These are phyloP conservation scores for Phrynocephalus guinanensis DNA, from an alignment of 2,797 vertebrate genomes.

Conservation along the genomic window DNA sequence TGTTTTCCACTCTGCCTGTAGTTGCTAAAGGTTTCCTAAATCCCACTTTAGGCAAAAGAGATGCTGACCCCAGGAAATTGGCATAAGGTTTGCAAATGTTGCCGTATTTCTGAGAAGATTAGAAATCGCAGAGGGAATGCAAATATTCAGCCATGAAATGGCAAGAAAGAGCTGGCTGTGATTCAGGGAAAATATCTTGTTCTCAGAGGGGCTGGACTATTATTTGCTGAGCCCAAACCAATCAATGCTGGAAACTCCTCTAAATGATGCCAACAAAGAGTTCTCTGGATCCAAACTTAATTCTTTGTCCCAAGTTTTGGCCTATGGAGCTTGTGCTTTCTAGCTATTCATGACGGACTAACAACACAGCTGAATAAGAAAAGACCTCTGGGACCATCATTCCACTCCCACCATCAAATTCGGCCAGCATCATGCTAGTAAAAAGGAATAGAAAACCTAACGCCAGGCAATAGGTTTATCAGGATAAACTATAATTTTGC, in stretches of 20 bases:
- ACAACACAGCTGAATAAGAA: background rate
- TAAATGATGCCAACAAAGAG: constrained; percentile 7
- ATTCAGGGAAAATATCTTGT: constrained; percentile 19
- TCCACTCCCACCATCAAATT: background rate
- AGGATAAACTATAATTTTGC: no score
- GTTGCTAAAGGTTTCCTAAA: constrained; percentile 11
- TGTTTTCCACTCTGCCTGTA: background rate
- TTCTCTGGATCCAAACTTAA: constrained; percentile 2
- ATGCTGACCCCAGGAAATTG: constrained; percentile 14
- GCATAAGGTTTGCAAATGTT: background rate
- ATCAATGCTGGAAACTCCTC: constrained; percentile 12
- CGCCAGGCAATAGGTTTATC: no score
- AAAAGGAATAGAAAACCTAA: no score
- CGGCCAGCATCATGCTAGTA: no score
- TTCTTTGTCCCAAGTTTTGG: background rate
- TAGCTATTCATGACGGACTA: background rate
- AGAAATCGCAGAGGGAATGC: constrained; percentile 22
- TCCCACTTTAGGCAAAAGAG: constrained; percentile 5
- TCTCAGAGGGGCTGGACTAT: constrained; percentile 1
- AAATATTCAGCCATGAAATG: constrained; percentile 15
- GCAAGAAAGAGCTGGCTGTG: background rate
- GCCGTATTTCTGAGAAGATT: constrained; percentile 8
- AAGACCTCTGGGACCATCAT: background rate
- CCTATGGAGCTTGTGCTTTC: background rate
- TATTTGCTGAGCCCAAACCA: constrained; percentile 28